These are phyloP conservation scores for Heliconius charithonia DNA, from an alignment of 2,888 invertebrate species.

Conservation along the genomic window DNA sequence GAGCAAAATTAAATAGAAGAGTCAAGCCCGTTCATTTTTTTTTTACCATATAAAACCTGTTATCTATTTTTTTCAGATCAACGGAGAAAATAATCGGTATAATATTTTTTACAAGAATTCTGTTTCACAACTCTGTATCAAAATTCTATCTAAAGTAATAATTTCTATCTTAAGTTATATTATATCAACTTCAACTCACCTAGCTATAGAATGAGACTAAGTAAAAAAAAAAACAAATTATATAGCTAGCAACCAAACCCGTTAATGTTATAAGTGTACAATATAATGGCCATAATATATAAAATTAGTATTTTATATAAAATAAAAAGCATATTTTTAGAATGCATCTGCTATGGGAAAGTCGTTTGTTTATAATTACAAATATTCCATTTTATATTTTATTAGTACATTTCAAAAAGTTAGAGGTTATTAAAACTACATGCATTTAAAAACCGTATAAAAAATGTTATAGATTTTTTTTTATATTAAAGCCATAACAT, in stretches of 20 bases:
- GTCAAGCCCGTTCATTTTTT: neutral
- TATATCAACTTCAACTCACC: neutral
- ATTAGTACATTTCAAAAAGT: neutral
- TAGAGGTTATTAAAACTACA: neutral
- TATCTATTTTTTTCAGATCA: neutral
- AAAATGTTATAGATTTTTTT: neutral
- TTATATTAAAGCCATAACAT: too few relatives aligned
- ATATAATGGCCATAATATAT: neutral
- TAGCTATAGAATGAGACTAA: neutral
- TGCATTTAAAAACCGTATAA: neutral
- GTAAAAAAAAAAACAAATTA: neutral
- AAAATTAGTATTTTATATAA: constrained; percentile 1
- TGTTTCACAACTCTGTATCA: too few relatives aligned
- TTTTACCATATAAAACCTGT: neutral
- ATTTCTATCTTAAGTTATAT: neutral
- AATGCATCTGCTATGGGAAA: neutral
- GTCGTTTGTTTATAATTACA: neutral
- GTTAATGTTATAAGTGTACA: neutral
- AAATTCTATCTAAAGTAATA: too few relatives aligned
- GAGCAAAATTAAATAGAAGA: neutral
- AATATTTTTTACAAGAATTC: neutral
- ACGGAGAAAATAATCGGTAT: neutral
- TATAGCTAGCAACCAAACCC: neutral
- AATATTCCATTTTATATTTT: neutral
- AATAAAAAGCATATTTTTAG: neutral